Evolutionary conservation across 1,140 invertebrate species (phyloP).

Genomic region (Drosophila grimshawi): DNA sequence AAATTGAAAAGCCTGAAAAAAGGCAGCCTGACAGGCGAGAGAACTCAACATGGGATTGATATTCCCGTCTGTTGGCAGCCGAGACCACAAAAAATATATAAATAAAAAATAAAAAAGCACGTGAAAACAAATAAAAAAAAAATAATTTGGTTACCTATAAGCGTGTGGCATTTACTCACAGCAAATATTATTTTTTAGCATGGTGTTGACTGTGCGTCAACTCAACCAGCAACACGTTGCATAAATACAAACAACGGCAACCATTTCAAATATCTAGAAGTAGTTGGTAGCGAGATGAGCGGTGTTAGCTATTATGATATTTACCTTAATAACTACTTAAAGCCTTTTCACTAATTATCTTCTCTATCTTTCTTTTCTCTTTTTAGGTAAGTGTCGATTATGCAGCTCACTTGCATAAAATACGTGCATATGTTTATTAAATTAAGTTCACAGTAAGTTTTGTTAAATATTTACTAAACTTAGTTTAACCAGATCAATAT

Average conservation of each 20-base stretch:
- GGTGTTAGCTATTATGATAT: constrained; percentile 6
- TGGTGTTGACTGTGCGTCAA: constrained; percentile 26
- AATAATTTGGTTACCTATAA: constrained; percentile 76
- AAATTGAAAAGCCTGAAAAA: constrained; percentile 80
- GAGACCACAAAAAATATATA: constrained; percentile 28
- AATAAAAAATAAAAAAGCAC: constrained; percentile 32
- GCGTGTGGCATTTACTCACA: constrained; percentile 66
- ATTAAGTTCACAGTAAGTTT: constrained; percentile 72
- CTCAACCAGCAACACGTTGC: constrained; percentile 48
- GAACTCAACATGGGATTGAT: constrained; percentile 72
- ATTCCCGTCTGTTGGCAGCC: constrained; percentile 38
- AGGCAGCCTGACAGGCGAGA: constrained; percentile 60
- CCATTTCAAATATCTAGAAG: constrained; percentile 19
- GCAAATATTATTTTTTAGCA: constrained; percentile 60
- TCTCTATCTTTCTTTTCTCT: constrained; percentile 19
- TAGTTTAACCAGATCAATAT: constrained; percentile 14
- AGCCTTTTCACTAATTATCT: constrained; percentile 7
- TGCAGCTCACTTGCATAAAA: neutral
- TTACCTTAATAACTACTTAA: neutral
- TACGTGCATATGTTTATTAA: constrained; percentile 7
- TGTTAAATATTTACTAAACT: constrained; percentile 50
- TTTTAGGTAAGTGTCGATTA: constrained; percentile 64
- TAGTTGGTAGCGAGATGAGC: neutral
- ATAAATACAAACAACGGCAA: constrained; percentile 48
- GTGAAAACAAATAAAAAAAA: constrained; percentile 70